Base-by-base conservation (phyloP, 2,797 vertebrate species). In the Zalophus californianus region DNA sequence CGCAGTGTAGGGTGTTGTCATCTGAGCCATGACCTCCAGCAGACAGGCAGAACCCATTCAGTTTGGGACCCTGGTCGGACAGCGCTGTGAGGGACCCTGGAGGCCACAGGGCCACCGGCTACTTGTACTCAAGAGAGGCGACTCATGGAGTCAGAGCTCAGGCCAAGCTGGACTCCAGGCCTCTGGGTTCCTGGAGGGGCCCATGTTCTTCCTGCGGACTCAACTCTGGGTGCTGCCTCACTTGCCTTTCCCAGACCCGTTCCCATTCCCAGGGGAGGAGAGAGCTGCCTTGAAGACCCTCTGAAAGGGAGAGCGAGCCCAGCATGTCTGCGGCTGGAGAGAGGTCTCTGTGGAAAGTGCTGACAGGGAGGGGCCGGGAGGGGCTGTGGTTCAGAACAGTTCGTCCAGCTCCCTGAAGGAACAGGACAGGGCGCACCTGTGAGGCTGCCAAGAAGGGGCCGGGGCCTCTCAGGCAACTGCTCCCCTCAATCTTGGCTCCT, bases 391-490 rank as follows among this genome's bases (percentile, higher is more conserved):
- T 50, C 21, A 4, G 89, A 62, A 91, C n/a, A 75, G 48, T 48
- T 25, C 0, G 23, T 91, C 66, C 94, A 70, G 72, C 29, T 70
- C 54, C 72, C n/a, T 9, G 15, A 54, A 64, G 56, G 82, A 92
- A 52, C 25, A 41, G 85, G 77, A 97, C 93, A 90, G 66, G 64
- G 86, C 0, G 50, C 90, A 93, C 58, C 68, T 50, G 16, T 50
- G 91, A 78, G 35, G 52, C 58, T 70, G 85, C 95, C 93, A 56
- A 15, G 54, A 87, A 66, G 80, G 80, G 85, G 27, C 95, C 27
- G 0, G 48, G 73, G 75, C 88, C 91, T 96, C 90, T 82, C 38
- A 8, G 84, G 70, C 97, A 95, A 86, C 85, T 88, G 95, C 25
- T 94, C 70, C 83, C 94, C 66, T 84, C 87, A 9, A n/a, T 16